Conservation (phyloP, 2,888 invertebrate species). For the Frankliniella fusca region DNA sequence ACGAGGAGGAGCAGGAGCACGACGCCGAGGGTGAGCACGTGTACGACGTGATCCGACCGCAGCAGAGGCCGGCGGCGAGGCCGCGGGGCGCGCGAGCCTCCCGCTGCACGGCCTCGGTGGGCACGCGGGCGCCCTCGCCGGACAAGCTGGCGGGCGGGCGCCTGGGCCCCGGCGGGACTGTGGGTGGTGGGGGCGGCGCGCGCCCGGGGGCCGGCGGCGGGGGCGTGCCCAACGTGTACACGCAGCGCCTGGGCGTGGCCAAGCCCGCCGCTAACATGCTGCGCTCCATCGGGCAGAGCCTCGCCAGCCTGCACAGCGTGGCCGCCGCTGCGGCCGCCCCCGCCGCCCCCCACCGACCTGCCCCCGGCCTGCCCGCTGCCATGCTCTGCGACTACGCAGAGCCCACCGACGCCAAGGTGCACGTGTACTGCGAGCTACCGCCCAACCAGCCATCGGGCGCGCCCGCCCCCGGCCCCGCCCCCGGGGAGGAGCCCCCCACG, state of each 20-base stretch:
- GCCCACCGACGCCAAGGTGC: constrained; percentile 53
- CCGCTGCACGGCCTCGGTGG: constrained; percentile 50
- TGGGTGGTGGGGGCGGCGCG: constrained; percentile 42
- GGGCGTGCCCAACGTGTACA: constrained; percentile 57
- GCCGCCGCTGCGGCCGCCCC: constrained; percentile 35
- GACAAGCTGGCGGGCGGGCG: constrained; percentile 49
- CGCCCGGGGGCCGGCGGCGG: constrained; percentile 49
- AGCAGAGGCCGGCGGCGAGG: constrained; percentile 44
- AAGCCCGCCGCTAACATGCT: constrained; percentile 52
- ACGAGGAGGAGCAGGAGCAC: constrained; percentile 36
- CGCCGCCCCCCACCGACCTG: constrained; percentile 29
- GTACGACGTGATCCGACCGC: constrained; percentile 58
- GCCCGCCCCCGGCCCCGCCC: background rate
- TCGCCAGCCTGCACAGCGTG: constrained; percentile 45
- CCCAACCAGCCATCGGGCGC: constrained; percentile 36
- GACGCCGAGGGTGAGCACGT: constrained; percentile 58
- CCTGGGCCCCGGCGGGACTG: constrained; percentile 27
- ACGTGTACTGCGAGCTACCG: constrained; percentile 55
- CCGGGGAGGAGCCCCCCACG: constrained; percentile 26
- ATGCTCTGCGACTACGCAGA: constrained; percentile 55
- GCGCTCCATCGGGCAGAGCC: constrained; percentile 57
- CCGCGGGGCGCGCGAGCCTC: constrained; percentile 48
- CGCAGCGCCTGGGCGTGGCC: constrained; percentile 41
- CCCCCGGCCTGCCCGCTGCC: constrained; percentile 33
- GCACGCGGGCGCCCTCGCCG: constrained; percentile 57